phyloP scores from a whole-genome alignment of 1,140 invertebrate species.

The Aporrectodea caliginosa region DNA sequence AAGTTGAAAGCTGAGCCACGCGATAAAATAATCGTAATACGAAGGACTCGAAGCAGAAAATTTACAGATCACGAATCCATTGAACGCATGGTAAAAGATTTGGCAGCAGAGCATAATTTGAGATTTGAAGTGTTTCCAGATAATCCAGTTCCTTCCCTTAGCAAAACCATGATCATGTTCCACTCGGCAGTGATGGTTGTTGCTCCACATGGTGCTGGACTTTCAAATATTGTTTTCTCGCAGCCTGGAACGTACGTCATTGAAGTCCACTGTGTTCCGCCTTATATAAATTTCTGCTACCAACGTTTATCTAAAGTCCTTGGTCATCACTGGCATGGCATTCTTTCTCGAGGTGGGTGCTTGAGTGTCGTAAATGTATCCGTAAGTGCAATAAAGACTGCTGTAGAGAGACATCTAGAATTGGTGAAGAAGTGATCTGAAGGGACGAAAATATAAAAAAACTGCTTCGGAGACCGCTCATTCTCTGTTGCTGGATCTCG shows the following conservation, averaged over 20 bases:
- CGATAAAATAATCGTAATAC: constrained; percentile 16
- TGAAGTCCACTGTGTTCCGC: constrained; percentile 19
- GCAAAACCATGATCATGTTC: constrained; percentile 22
- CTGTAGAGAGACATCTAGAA: no score
- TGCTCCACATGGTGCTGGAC: constrained; percentile 26
- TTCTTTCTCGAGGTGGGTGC: constrained; percentile 8
- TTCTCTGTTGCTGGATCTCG: no score
- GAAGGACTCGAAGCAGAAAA: not conserved
- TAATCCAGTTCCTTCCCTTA: constrained; percentile 17
- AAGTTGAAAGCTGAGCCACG: not conserved
- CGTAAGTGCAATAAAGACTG: no score
- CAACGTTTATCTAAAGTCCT: not conserved
- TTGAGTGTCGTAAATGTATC: constrained; percentile 4
- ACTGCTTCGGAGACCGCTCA: no score
- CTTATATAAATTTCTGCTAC: constrained; percentile 16
- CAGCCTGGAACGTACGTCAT: constrained; percentile 17
- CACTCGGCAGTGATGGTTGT: constrained; percentile 17
- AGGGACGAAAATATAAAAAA: no score
- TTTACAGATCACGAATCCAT: constrained; percentile 1
- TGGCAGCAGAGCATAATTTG: not conserved
- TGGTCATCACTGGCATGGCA: constrained; percentile 17
- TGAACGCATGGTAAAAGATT: not conserved
- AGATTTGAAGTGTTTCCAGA: not conserved
- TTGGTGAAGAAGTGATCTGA: no score
- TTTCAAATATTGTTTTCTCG: constrained; percentile 23